A percentile compares a stretch with the other conserved stretches of the same genome.
Evolutionary conservation across 2,888 invertebrate species (phyloP).

Genomic region (Pterostichus madidus): DNA sequence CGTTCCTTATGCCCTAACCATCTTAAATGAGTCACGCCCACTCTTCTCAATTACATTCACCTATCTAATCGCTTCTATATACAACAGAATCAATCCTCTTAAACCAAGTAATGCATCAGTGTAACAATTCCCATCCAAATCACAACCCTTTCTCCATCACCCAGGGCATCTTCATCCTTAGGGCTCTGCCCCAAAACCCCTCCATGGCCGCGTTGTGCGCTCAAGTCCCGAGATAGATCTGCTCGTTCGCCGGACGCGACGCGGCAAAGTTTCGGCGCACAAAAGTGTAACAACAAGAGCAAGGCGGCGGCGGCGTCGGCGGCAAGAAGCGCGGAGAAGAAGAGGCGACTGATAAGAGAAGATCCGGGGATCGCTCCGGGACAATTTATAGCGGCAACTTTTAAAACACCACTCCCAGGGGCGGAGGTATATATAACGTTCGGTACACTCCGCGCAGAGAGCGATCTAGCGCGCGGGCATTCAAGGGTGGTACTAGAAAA

Average conservation of each 20-base stretch:
- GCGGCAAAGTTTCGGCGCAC: constrained; percentile 65
- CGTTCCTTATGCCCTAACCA: too few species aligned
- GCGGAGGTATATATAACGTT: constrained; percentile 75
- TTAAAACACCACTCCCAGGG: constrained; percentile 77
- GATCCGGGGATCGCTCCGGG: constrained; percentile 78
- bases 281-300: constrained; percentile 69
- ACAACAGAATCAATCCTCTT: too few species aligned
- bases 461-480: neutral
- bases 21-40: too few species aligned
- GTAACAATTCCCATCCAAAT: too few species aligned
- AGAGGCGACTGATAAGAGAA: constrained; percentile 76
- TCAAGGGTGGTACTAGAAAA: constrained; percentile 4
- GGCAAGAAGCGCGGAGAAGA: constrained; percentile 74
- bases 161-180: constrained; percentile 1
- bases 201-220: constrained; percentile 1
- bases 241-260: constrained; percentile 51
- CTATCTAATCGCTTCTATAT: too few species aligned
- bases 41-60: too few species aligned
- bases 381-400: constrained; percentile 78
- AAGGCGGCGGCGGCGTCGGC: constrained; percentile 70
- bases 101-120: too few species aligned
- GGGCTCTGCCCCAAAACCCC: neutral
- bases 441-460: constrained; percentile 74
- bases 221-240: constrained; percentile 42
- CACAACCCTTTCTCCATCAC: constrained; percentile 1